Base-by-base conservation (phyloP, 2,113 vertebrate species). In the Heterotis niloticus region DNA sequence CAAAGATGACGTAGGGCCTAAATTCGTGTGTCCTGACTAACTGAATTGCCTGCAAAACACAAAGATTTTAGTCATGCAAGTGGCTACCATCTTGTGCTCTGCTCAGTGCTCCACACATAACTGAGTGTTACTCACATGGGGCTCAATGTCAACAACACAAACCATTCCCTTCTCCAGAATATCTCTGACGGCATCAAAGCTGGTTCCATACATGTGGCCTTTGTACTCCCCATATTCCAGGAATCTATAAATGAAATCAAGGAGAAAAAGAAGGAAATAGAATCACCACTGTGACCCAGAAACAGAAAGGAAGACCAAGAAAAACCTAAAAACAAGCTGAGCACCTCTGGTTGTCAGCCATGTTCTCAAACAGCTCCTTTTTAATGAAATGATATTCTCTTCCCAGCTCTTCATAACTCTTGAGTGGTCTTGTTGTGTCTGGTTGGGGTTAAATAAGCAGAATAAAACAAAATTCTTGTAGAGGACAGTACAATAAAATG, bases 341-440 rank as follows among this genome's bases (percentile, higher is more conserved):
- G 78, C 83, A 98, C 98, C 94, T 96, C 88, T 96, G 94, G 84
- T 90, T 94, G 13, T 93, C 91, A 2, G 95, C 85, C 94, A 99
- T 95, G 82, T 89, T 94, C 90, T 97, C 95, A 85, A 99, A 99
- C 54, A 92, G 88, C 85, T 96, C 95, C 70, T 93, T 93, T 28
- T 92, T 94, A 82, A 95, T 89, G n/a, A 96, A 99, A 83, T 96
- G 90, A 90, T 99, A 99, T 69, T 99, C 98, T 84, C 94, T 91
- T 4, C 96, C 95, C 7, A 94, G 90, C 78, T 96, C 91, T 91
- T 99, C 97, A 28, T 96, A 95, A 78, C 87, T 95, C 88, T 93
- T 96, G 78, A 93, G 93, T 28, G 92, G 84, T 81, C 97, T 92
- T 57, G 96, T 97, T 5, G 97, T 96, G 79, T 98, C 98, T 99